phyloP scores from a whole-genome alignment of 2,113 vertebrate species.

The Clarias macrocephalus region DNA sequence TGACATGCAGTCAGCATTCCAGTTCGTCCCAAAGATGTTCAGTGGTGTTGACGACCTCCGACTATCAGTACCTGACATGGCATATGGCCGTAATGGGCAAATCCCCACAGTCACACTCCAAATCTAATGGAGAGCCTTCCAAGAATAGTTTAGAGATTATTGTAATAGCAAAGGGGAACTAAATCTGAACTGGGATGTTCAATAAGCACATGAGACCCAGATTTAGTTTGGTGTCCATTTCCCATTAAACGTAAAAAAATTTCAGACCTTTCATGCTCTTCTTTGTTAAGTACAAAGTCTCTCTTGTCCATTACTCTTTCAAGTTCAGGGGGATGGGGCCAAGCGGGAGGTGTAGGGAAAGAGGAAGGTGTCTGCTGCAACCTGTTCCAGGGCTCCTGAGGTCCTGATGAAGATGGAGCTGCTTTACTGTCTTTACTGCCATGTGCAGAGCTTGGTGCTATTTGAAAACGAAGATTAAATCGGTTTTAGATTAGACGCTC shows the following conservation, averaged over 20 bases:
- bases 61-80: not conserved
- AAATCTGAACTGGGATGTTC: not conserved
- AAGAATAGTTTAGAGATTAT: not conserved
- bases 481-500: not conserved
- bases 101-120: not conserved
- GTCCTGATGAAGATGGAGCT: conserved; percentile 21
- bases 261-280: conserved; percentile 50
- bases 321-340: conserved; percentile 41
- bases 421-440: conserved; percentile 46
- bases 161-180: not conserved
- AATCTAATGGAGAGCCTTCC: not conserved
- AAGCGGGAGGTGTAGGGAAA: conserved; percentile 47
- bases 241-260: not conserved
- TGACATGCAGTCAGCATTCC: not conserved
- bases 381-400: conserved; percentile 52
- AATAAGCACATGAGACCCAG: not conserved
- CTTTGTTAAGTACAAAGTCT: conserved; percentile 41
- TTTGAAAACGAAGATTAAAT: not conserved
- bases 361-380: conserved; percentile 50
- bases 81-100: not conserved
- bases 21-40: not conserved
- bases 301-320: conserved; percentile 41
- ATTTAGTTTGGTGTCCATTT: not conserved
- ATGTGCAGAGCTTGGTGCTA: conserved; percentile 46
- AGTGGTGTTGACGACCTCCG: too few species aligned